These are phyloP conservation scores for Mirounga angustirostris DNA, from an alignment of 2,113 vertebrate genomes.

Conservation along the genomic window DNA sequence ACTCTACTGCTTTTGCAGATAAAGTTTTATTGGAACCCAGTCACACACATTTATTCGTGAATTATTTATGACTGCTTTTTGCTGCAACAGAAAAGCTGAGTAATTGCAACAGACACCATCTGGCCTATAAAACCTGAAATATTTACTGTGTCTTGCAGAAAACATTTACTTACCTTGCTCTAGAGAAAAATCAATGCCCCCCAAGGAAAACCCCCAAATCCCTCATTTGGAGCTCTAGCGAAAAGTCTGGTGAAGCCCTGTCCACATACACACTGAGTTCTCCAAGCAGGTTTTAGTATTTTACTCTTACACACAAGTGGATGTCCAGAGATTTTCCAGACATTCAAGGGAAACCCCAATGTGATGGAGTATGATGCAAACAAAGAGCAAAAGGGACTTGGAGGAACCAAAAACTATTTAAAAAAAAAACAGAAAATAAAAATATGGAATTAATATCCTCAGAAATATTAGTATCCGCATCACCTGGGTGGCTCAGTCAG, in stretches of 20 bases:
- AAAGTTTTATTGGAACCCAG: neutral
- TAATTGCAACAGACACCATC: neutral
- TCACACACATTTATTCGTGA: neutral
- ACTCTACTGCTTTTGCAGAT: neutral
- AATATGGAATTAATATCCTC: neutral
- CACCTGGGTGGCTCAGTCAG: neutral
- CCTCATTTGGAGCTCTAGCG: neutral
- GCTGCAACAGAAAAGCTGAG: neutral
- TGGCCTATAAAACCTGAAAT: neutral
- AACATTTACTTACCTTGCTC: neutral
- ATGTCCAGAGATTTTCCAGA: conserved; percentile 29
- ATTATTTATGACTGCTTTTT: neutral
- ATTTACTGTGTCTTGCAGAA: neutral
- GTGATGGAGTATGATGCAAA: neutral
- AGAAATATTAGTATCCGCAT: neutral
- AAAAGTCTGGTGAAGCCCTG: neutral
- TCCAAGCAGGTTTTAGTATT: neutral
- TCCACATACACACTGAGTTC: neutral
- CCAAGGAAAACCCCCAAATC: neutral
- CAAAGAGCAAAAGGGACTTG: neutral
- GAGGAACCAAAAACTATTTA: neutral
- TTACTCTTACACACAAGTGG: neutral
- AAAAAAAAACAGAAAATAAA: neutral
- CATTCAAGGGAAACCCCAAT: neutral
- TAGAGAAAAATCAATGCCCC: neutral